Base-by-base conservation (phyloP, 2,113 vertebrate genomes). In the Hippopotamus amphibius region DNA sequence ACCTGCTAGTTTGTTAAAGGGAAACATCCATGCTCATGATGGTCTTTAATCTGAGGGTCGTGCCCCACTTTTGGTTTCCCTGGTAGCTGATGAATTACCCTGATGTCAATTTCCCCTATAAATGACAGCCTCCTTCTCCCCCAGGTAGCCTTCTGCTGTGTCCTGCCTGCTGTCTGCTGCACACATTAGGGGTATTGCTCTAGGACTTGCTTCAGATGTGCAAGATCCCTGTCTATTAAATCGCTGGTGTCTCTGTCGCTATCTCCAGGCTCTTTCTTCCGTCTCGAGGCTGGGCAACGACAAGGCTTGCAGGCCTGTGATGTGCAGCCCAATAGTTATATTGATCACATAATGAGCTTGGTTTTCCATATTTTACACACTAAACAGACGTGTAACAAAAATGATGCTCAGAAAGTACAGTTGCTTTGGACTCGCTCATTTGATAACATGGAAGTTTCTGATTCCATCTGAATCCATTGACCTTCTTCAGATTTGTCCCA, bases 401-500 rank as follows among this genome's bases (percentile, higher is more conserved):
- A 72, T 9, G 21, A 82, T 88, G 66, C 33, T 48, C n/a, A 57
- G 28, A 88, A 93, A 95, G 14, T 33, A 61, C 11, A 76, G 30
- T 48, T 79, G 30, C 82, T 33, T 65, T 79, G 0, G 33, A 16
- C 46, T n/a, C 79, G 10, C 50, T 86, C 90, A 93, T 57, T 80
- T 80, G 26, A 92, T 48, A 59, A 63, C 46, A 69, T 41, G 43
- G n/a, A 65, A 57, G 10, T 6, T 46, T n/a, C 26, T 88, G n/a
- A 76, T 28, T 28, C 37, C 46, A 30, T 50, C 59, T 41, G 33
- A 79, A 90, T 55, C 50, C 55, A 79, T 6, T 48, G 6, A 2
- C 6, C 10, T 28, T 95, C 71, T 96, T 96, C 95, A 94, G 71
- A 81, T 95, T 24, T 65, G 16, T 65, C n/a, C 41, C 76, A 79